phyloP scores from a whole-genome alignment of 2,113 vertebrate genomes.

The Elephantulus edwardii region DNA sequence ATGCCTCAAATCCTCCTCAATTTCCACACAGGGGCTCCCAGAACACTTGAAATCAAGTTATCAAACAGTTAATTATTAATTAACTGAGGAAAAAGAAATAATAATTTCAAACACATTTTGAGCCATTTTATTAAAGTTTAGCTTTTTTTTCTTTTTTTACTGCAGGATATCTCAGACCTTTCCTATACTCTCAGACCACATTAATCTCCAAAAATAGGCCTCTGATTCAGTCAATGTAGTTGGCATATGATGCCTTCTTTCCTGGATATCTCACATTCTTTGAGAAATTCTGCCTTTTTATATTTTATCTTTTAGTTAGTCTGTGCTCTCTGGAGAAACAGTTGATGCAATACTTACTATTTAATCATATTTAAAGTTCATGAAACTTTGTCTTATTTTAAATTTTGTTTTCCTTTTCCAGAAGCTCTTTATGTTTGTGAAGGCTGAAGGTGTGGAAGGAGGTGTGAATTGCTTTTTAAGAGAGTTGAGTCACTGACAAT shows the following conservation, averaged over 20 bases:
- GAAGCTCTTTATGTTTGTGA: constrained; percentile 35
- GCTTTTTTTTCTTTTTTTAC: background rate
- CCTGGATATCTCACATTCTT: background rate
- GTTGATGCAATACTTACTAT: background rate
- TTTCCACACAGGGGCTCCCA: too few species aligned
- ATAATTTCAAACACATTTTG: background rate
- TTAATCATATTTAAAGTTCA: background rate
- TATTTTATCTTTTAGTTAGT: background rate
- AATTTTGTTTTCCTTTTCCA: background rate
- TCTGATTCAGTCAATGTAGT: background rate
- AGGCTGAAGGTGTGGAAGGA: background rate
- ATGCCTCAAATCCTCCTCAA: too few species aligned
- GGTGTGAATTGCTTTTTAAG: constrained; percentile 53
- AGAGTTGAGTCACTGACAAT: constrained; percentile 42
- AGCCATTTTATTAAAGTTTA: constrained; percentile 12
- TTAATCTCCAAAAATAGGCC: background rate
- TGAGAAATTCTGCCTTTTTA: background rate
- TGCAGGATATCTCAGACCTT: background rate
- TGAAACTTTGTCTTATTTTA: too few species aligned
- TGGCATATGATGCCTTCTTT: background rate
- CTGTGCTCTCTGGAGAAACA: background rate
- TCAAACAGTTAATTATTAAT: background rate
- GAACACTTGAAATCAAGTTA: constrained; percentile 3
- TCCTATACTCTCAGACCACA: background rate
- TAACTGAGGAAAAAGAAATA: background rate